These are phyloP conservation scores for Microcaecilia unicolor DNA, from an alignment of 2,797 vertebrate species.

Conservation along the genomic window DNA sequence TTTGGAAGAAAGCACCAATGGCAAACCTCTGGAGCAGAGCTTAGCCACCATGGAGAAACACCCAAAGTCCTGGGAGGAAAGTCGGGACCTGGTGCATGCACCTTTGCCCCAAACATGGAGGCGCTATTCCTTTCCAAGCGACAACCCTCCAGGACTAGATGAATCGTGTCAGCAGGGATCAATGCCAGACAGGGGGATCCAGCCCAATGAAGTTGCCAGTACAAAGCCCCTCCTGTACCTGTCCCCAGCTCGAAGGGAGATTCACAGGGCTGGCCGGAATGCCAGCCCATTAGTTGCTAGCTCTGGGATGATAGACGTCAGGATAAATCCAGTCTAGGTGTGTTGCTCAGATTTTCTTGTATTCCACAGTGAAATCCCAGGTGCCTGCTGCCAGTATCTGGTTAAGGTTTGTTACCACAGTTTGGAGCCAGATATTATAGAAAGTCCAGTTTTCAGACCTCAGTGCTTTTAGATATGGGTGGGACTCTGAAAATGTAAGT, in stretches of 20 bases:
- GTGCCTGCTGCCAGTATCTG: no score
- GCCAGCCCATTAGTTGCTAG: constrained; percentile 43
- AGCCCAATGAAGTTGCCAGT: constrained; percentile 32
- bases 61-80: constrained; percentile 57
- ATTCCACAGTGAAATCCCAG: no score
- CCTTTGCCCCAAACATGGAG: constrained; percentile 82
- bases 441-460: no score
- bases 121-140: constrained; percentile 75
- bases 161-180: constrained; percentile 60
- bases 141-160: constrained; percentile 59
- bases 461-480: no score
- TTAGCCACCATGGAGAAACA: constrained; percentile 32
- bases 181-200: constrained; percentile 31
- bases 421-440: no score
- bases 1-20: constrained; percentile 29
- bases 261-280: constrained; percentile 65
- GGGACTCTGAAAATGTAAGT: no score
- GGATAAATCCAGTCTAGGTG: constrained; percentile 77
- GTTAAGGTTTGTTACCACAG: no score
- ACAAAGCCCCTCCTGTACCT: constrained; percentile 26
- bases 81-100: constrained; percentile 70
- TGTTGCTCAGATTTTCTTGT: no score
- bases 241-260: constrained; percentile 65
- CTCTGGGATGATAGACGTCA: constrained; percentile 75
- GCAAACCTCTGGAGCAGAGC: constrained; percentile 19